phyloP scores from a whole-genome alignment of 2,797 vertebrate genomes.

The Valencia hispanica region DNA sequence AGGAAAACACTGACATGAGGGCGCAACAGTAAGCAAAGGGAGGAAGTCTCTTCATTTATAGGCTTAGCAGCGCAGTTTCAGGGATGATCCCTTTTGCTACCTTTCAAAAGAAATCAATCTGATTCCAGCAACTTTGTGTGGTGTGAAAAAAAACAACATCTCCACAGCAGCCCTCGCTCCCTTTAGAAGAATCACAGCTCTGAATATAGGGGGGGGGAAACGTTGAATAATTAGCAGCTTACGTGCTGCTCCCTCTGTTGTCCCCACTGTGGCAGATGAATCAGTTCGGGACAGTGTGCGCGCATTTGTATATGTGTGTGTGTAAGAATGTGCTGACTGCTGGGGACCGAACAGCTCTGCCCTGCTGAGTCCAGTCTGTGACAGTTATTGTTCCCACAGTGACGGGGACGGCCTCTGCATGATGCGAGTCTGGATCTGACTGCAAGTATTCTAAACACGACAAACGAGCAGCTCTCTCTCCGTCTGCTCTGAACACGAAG shows the following conservation, averaged over 20 bases:
- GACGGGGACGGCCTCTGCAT: constrained; percentile 7
- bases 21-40: neutral
- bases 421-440: neutral
- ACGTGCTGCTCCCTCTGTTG: constrained; percentile 40
- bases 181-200: neutral
- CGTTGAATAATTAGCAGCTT: constrained; percentile 36
- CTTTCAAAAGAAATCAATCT: neutral
- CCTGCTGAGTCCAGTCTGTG: constrained; percentile 32
- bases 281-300: constrained; percentile 22
- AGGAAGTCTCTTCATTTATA: neutral
- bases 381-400: constrained; percentile 15
- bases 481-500: neutral
- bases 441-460: constrained; percentile 22
- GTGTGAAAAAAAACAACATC: neutral
- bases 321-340: constrained; percentile 27
- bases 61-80: neutral
- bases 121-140: neutral
- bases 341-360: constrained; percentile 26
- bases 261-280: constrained; percentile 41
- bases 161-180: no score
- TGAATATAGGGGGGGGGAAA: constrained; percentile 7
- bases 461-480: constrained; percentile 5
- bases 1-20: neutral
- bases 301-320: neutral
- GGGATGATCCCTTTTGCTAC: neutral